A percentile compares a stretch with the other conserved stretches of the same genome.
Evolutionary conservation across 1,140 invertebrate species (phyloP).

Genomic region (Penaeus chinensis): DNA sequence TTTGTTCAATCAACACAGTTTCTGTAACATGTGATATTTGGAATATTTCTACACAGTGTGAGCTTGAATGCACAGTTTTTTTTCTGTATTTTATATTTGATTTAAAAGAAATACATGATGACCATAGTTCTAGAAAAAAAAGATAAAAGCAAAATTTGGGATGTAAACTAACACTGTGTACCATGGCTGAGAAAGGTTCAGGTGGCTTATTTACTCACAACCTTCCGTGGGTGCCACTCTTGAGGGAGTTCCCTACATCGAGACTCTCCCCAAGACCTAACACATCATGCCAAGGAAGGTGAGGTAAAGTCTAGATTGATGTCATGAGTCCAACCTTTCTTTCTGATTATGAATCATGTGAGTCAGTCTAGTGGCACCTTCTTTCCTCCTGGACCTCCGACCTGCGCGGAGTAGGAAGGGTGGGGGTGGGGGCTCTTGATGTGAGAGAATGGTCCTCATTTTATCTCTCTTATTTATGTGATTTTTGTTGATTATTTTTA

Average conservation of each 20-base stretch:
- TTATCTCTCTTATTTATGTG: constrained; percentile 27
- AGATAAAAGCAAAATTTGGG: constrained; percentile 28
- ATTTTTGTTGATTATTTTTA: constrained; percentile 54
- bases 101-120: too few relatives aligned
- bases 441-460: constrained; percentile 28
- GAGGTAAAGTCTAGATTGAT: constrained; percentile 25
- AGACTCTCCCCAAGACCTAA: constrained; percentile 29
- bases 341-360: neutral
- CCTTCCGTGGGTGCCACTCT: constrained; percentile 31
- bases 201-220: constrained; percentile 29
- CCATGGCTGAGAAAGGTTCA: constrained; percentile 42
- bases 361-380: constrained; percentile 17
- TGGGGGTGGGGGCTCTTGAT: constrained; percentile 25
- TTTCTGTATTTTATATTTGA: too few relatives aligned
- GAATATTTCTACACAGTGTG: too few relatives aligned
- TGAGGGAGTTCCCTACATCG: constrained; percentile 29
- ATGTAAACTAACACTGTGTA: constrained; percentile 37
- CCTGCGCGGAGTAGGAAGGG: neutral
- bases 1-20: too few relatives aligned
- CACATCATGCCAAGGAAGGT: constrained; percentile 23
- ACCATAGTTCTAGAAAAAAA: neutral
- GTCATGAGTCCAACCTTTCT: constrained; percentile 2
- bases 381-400: constrained; percentile 15
- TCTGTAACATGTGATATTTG: too few relatives aligned
- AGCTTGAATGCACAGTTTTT: too few relatives aligned